Evolutionary conservation across 2,888 invertebrate species (phyloP), one percentile per base, ranked within the genome.

Genomic region (Drosophila buzzatii): DNA sequence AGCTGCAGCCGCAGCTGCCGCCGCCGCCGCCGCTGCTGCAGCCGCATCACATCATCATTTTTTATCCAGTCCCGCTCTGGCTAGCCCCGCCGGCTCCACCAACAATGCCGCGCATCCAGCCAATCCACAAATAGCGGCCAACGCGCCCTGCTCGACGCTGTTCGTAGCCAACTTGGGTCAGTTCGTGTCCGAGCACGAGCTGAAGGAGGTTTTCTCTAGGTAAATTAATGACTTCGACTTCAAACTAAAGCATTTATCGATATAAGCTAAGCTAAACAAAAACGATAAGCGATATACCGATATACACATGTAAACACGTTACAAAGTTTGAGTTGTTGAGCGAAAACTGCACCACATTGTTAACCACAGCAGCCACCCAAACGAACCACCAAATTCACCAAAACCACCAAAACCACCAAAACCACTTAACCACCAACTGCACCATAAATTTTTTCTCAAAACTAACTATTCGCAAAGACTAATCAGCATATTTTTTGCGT

Each of bases 101-200:
- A 92, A 92, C 90, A 93, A 93, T 88, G 95, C 96, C 78, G 83
- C 89, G 67, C 91, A 92, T 78, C 89, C 92, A 75, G 87, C 87
- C 65, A 92, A 92, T 80, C 94, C 94, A 85, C 94, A 94, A 73
- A 93, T 94, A 82, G 94, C 95, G 89, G 94, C 95, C 62, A 96
- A 97, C 93, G 96, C 97, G 87, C 98, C 98, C 89, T 99, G 98
- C 95, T 98, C 98, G 91, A 99, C 99, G 85, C 96, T 99, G 85
- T 99, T 99, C 94, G 99, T 99, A 92, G 99, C 99, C 92, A 99
- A 99, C 94, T 95, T 99, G 92, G 99, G 99, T 86, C 98, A 98
- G 94, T 98, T 98, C 94, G 98, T 99, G 91, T 98, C 98, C 85
- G 99, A 99, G 94, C 99, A 99, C 93, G 99, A 99, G 94, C 96